Evolutionary conservation across 2,113 vertebrate species (phyloP), one percentile per base, ranked within the genome.

Genomic region (Salvator merianae): DNA sequence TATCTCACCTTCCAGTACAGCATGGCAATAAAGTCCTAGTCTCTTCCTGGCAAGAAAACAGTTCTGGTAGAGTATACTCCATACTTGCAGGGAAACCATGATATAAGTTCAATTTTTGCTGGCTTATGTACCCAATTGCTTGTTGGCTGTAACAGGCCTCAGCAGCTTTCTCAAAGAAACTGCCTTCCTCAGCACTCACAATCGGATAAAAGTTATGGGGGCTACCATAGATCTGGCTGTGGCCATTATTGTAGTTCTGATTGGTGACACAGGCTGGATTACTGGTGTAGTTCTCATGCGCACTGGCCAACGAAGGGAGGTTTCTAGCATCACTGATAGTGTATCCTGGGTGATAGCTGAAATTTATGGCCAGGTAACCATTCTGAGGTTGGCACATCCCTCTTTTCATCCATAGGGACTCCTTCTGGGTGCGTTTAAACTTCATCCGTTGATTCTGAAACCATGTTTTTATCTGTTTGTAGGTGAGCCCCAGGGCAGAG

Each of bases 381-480:
- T 84, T 4, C 36, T 91, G 93, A 47, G 86, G 18, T 2, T 86
- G 9, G 38, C 70, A 74, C 5, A 79, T 4, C 32, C 81, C 77
- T 66, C 89, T 93, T 53, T 88, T 92, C 14, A 88, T 83, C 97
- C 97, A 97, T 43, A 91, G 95, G 4, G 82, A 95, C 74, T 97
- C 97, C 47, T 97, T 98, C 91, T 97, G 97, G 89, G 96, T 97
- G 13, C 96, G 95, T 88, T 97, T 98, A 16, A 96, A 95, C 82
- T 98, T 99, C 97, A 98, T 98, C 83, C 98, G 95, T 38, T 97
- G 95, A 81, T 98, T 98, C 88, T 99, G 98, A 92, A 99, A 99
- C 98, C 98, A 99, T 0, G 98, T 98, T 92, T 98, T 99, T 22
- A 99, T 97, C 98, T 97, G 96, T n/a, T 97, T 96, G 79, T 96